Evolutionary conservation across 2,888 invertebrate genomes (phyloP).

Genomic region (Cephus rjabovi): DNA sequence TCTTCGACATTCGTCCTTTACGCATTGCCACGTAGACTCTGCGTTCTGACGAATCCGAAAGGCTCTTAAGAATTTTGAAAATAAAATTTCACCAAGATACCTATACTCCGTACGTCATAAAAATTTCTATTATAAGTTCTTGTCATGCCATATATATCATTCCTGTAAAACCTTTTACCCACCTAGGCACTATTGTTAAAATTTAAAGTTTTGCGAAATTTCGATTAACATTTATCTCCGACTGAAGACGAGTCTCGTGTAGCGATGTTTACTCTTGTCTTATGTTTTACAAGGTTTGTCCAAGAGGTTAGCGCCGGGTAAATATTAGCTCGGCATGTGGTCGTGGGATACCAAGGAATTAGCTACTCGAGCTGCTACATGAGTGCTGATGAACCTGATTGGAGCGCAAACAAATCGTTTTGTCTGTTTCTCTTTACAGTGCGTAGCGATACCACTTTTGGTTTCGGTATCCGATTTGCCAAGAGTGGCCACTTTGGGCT

Average conservation of each 20-base stretch:
- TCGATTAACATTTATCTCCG: not conserved
- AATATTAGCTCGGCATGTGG: slow-evolving; percentile 19
- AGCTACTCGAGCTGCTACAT: slow-evolving; percentile 19
- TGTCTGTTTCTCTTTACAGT: slow-evolving; percentile 18
- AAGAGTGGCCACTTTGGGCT: not conserved
- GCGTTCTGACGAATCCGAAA: not conserved
- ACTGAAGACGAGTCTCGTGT: not conserved
- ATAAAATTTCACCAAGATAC: too few relatives aligned
- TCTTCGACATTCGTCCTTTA: not conserved
- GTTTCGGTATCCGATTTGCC: not conserved
- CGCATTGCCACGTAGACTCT: not conserved
- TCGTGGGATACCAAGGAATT: slow-evolving; percentile 14
- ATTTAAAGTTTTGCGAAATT: not conserved
- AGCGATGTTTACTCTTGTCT: slow-evolving; percentile 2
- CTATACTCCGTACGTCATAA: too few relatives aligned
- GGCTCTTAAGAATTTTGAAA: too few relatives aligned
- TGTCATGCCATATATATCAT: too few relatives aligned
- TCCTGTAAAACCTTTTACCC: too few relatives aligned
- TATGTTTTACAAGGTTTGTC: slow-evolving; percentile 22
- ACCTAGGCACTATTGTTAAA: not conserved
- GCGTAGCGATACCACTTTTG: slow-evolving; percentile 16
- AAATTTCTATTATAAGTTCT: too few relatives aligned
- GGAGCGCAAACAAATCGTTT: slow-evolving; percentile 31
- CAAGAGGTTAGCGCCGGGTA: slow-evolving; percentile 24
- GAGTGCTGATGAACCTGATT: slow-evolving; percentile 24